Evolutionary conservation across 2,797 vertebrate genomes (phyloP), one percentile per base, ranked within the genome.

Genomic region (Babyrousa celebensis): DNA sequence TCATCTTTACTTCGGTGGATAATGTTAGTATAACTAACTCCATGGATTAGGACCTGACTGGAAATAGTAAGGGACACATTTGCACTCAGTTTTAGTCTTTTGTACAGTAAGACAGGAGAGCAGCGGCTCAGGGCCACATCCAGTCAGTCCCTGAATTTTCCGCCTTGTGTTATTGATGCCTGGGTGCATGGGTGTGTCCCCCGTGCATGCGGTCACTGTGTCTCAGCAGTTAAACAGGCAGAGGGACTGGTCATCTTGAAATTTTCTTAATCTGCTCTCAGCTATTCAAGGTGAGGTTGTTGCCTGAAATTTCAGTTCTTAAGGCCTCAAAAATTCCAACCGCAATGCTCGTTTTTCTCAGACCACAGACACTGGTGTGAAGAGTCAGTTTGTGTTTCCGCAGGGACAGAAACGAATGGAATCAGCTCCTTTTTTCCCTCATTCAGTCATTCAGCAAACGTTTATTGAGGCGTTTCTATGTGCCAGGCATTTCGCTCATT

Each of bases 271-370:
- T 80, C 43, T 62, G 3, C 21, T 74, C 2, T 14, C 17, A 25
- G 8, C 74, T 68, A 78, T 86, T 10, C 60, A 16, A 58, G 4
- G 16, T 52, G 20, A 32, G 18, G 9, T 23, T 3, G 15, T 56
- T 85, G 90, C 63, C 70, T 85, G 12, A 88, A 68, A 48, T 62
- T 82, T 71, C 71, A n/a, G 21, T 77, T 67, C 63, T 43, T 43
- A 54, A 84, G 72, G 23, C 43, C 65, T 88, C 52, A 77, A 1
- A 71, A 70, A 82, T 43, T 80, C 78, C 25, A 72, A 62, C 17
- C n/a, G 27, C n/a, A 12, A 63, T 2, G 29, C 75, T 56, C 15
- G 48, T 60, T 77, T 48, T 78, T 27, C 77, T 84, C 18, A 48
- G 83, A 36, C 71, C 58, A 75, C 52, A 74, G 85, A 32, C 70